Conservation (phyloP, 2,888 invertebrate genomes). For the Melipona beecheii region DNA sequence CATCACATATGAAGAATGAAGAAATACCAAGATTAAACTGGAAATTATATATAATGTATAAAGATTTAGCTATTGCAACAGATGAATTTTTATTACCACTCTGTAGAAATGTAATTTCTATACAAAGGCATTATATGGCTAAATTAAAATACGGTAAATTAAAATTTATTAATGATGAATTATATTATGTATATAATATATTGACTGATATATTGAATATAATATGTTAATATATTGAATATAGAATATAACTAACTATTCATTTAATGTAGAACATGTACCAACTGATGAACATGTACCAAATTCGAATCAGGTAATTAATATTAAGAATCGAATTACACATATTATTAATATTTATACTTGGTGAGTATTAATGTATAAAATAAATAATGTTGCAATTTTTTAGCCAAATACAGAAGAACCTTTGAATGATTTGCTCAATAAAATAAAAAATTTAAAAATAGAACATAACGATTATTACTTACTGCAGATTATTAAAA, state of each 20-base stretch:
- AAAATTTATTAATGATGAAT: not conserved
- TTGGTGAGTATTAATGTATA: not conserved
- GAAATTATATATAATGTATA: constrained; percentile 74
- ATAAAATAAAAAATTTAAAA: constrained; percentile 54
- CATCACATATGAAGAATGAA: constrained; percentile 18
- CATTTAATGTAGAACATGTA: not conserved
- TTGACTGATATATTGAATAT: not conserved
- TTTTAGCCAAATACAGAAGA: constrained; percentile 43
- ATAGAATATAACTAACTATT: not conserved
- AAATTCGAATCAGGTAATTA: constrained; percentile 25
- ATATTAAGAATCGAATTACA: not conserved
- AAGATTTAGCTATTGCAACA: constrained; percentile 72
- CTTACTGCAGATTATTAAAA: constrained; percentile 71
- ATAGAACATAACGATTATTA: constrained; percentile 74
- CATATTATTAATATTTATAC: not conserved
- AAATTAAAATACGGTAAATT: constrained; percentile 20
- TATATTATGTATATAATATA: not conserved
- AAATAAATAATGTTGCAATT: not conserved
- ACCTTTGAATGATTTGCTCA: constrained; percentile 43
- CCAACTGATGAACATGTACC: not conserved
- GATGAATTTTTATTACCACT: constrained; percentile 67
- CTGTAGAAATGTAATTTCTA: constrained; percentile 61
- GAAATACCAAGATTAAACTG: constrained; percentile 48
- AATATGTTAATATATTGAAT: not conserved
- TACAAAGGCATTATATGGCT: constrained; percentile 23